These are phyloP conservation scores for Ceratotherium simum DNA, from an alignment of 2,113 vertebrate species.

Conservation along the genomic window DNA sequence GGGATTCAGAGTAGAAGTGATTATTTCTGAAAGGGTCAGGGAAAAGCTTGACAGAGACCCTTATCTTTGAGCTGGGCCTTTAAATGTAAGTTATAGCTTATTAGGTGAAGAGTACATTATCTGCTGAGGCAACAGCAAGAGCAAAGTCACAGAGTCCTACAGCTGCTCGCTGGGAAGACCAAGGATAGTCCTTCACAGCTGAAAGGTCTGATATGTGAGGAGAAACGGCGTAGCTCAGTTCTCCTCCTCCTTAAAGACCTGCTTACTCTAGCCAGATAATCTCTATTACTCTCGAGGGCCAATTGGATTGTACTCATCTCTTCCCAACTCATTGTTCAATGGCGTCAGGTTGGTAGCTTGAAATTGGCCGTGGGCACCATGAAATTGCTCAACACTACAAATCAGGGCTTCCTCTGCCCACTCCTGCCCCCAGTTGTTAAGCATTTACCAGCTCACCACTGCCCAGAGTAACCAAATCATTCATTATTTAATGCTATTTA, in stretches of 20 bases:
- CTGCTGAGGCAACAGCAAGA: not conserved
- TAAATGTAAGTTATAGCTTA: not conserved
- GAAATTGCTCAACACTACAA: not conserved
- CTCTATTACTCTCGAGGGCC: not conserved
- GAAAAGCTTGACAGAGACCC: not conserved
- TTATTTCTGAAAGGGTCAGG: not conserved
- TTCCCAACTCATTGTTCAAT: not conserved
- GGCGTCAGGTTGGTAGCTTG: not conserved
- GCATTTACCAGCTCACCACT: not conserved
- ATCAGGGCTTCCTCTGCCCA: not conserved
- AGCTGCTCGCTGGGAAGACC: not conserved
- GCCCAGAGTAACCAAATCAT: not conserved
- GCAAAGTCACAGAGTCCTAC: not conserved
- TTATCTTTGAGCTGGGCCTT: not conserved
- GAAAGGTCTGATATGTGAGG: not conserved
- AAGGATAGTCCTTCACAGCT: not conserved
- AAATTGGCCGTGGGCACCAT: not conserved
- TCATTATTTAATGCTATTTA: not conserved
- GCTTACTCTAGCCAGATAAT: not conserved
- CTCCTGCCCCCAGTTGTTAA: not conserved
- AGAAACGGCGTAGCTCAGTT: not conserved
- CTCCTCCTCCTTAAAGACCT: not conserved
- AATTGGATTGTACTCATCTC: not conserved
- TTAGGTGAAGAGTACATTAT: not conserved
- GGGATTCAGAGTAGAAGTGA: constrained; percentile 12